Evolutionary conservation across 2,888 invertebrate species (phyloP).

Genomic region (Lasioglossum malachurum): DNA sequence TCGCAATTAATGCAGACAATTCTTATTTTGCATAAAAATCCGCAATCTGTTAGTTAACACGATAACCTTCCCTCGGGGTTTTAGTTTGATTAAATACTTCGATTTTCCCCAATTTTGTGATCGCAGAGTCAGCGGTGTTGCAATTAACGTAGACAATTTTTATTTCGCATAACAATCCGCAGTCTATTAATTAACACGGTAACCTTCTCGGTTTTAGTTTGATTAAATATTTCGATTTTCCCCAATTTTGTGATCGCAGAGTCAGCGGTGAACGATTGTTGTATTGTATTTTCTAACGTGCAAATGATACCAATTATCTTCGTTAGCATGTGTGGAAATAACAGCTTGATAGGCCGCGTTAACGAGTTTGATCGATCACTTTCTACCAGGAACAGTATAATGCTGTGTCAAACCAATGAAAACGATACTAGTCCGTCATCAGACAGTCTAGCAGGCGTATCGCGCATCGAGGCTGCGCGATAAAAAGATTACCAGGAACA

Average conservation of each 20-base stretch:
- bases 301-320: background rate
- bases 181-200: background rate
- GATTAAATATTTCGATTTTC: background rate
- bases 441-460: constrained; percentile 9
- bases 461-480: constrained; percentile 1
- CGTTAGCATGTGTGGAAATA: background rate
- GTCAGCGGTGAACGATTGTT: background rate
- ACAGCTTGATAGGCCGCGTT: background rate
- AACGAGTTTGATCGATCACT: background rate
- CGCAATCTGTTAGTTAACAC: background rate
- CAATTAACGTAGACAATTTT: no score
- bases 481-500: constrained; percentile 18
- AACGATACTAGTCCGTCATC: constrained; percentile 25
- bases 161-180: background rate
- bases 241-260: background rate
- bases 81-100: no score
- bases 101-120: no score
- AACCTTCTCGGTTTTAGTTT: background rate
- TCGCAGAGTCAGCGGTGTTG: no score
- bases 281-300: background rate
- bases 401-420: background rate
- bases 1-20: background rate
- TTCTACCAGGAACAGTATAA: background rate
- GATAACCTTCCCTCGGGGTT: no score
- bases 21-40: background rate